A percentile compares a stretch with the other conserved stretches of the same genome.
phyloP scores from a whole-genome alignment of 2,888 invertebrate genomes.

The Diloba caeruleocephala region DNA sequence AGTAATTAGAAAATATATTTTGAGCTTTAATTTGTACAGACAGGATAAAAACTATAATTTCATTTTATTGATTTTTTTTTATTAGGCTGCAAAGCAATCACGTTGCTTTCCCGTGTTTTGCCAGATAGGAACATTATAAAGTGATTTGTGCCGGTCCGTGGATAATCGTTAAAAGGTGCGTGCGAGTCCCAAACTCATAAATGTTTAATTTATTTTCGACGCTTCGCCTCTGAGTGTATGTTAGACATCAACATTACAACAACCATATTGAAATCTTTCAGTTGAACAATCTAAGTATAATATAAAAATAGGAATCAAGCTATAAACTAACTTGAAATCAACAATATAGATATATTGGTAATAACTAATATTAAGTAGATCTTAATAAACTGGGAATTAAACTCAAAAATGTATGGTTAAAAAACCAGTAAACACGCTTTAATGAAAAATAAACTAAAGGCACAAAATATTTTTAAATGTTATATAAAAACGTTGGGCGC shows the following conservation, averaged over 20 bases:
- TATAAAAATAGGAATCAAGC: background rate
- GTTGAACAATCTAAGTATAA: background rate
- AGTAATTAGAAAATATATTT: conserved; percentile 33
- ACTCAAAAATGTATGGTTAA: too few species aligned
- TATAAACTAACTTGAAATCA: background rate
- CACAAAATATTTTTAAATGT: too few species aligned
- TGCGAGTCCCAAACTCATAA: conserved; percentile 63
- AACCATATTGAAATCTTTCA: conserved; percentile 4
- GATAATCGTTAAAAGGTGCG: conserved; percentile 71
- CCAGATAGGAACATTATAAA: conserved; percentile 72
- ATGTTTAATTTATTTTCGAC: conserved; percentile 62
- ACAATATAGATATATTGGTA: background rate
- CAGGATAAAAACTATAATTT: conserved; percentile 1
- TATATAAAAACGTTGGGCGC: too few species aligned
- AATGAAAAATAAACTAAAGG: too few species aligned
- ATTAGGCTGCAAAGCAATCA: conserved; percentile 24
- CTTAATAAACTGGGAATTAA: too few species aligned
- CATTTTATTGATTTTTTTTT: conserved; percentile 16
- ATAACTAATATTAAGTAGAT: too few species aligned
- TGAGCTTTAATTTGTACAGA: conserved; percentile 22
- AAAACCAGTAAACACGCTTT: too few species aligned
- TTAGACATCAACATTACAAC: conserved; percentile 46
- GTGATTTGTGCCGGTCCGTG: conserved; percentile 69
- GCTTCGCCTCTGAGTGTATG: conserved; percentile 32
- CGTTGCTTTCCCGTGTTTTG: conserved; percentile 52